Percentiles rank a stretch among this genome's conserved stretches.
These are phyloP conservation scores for Myotis pilosus DNA, from an alignment of 2,797 vertebrate genomes.

Conservation along the genomic window DNA sequence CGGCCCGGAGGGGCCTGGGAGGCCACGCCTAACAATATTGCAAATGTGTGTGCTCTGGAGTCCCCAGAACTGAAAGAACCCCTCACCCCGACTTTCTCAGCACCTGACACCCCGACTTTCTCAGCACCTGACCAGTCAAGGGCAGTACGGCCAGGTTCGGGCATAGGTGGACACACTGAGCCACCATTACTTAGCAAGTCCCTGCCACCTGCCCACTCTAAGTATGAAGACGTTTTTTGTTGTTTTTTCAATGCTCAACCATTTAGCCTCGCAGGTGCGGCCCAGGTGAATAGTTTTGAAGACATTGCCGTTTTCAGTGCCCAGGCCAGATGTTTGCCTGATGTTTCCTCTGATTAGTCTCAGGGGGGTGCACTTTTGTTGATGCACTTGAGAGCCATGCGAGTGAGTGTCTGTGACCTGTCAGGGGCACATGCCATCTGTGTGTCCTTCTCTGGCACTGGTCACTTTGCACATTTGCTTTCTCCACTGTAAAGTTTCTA, in stretches of 20 bases:
- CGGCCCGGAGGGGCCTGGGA: background rate
- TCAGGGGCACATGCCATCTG: background rate
- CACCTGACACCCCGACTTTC: background rate
- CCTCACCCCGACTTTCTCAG: background rate
- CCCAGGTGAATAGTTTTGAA: background rate
- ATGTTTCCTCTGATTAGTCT: background rate
- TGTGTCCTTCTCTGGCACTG: background rate
- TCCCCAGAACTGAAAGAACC: background rate
- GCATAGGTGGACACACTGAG: background rate
- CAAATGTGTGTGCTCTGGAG: background rate
- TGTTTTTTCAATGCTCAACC: no score
- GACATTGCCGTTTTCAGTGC: background rate
- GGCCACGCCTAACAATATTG: background rate
- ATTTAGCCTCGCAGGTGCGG: no score
- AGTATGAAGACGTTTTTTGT: background rate
- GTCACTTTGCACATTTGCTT: background rate
- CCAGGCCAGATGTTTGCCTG: background rate
- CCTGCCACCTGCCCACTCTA: background rate
- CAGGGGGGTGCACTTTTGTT: background rate
- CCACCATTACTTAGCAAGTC: background rate
- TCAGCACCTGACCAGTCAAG: background rate
- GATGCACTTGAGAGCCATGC: rapidly evolving
- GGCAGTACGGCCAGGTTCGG: background rate
- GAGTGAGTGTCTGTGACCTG: background rate
- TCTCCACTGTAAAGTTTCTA: background rate